Evolutionary conservation across 2,113 vertebrate genomes (phyloP).

Genomic region (Brachirus orientalis): DNA sequence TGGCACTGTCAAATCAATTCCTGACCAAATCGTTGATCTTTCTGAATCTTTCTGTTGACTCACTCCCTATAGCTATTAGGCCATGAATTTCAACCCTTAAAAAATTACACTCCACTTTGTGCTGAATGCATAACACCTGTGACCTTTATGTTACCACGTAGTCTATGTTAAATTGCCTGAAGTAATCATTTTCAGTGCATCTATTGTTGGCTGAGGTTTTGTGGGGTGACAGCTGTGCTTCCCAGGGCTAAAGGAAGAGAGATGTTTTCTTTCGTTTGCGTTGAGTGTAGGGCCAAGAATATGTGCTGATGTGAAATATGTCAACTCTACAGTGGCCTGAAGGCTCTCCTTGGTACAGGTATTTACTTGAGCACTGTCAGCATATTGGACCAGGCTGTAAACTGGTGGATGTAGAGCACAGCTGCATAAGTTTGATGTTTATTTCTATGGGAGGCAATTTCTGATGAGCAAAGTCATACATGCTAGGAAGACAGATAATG

Average conservation of each 20-base stretch:
- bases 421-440: constrained; percentile 17
- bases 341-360: constrained; percentile 48
- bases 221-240: constrained; percentile 21
- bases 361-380: constrained; percentile 51
- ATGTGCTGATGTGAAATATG: constrained; percentile 52
- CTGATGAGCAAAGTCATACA: constrained; percentile 26
- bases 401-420: constrained; percentile 34
- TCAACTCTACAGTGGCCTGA: constrained; percentile 44
- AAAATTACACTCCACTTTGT: background rate
- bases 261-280: constrained; percentile 31
- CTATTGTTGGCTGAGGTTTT: constrained; percentile 22
- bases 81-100: background rate
- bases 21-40: background rate
- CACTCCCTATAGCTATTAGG: background rate
- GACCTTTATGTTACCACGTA: constrained; percentile 14
- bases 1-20: no score
- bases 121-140: constrained; percentile 15
- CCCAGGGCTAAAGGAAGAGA: background rate
- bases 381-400: constrained; percentile 40
- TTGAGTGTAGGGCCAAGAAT: constrained; percentile 32
- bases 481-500: background rate
- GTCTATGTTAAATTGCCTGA: constrained; percentile 25
- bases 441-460: constrained; percentile 34
- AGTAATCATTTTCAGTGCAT: constrained; percentile 28
- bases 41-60: background rate